These are phyloP conservation scores for Alitta virens DNA, from an alignment of 2,888 invertebrate species.

Conservation along the genomic window DNA sequence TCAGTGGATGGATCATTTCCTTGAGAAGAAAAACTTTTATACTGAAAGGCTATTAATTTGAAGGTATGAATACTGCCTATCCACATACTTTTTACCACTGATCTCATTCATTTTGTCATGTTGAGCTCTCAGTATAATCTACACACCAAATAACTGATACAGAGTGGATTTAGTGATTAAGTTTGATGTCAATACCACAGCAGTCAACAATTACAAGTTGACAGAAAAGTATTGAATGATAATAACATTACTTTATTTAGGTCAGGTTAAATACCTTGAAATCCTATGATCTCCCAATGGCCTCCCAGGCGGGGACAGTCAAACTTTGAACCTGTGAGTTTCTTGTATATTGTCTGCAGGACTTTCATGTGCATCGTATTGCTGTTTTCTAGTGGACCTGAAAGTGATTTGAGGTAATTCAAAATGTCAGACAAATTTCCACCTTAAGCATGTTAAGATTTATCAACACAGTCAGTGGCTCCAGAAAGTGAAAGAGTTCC, in stretches of 20 bases:
- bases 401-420: background rate
- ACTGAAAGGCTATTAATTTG: too few species aligned
- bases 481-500: too few species aligned
- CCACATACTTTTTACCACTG: too few species aligned
- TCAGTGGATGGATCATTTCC: constrained; percentile 62
- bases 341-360: constrained; percentile 59
- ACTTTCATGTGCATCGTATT: constrained; percentile 56
- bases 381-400: constrained; percentile 57
- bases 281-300: constrained; percentile 64
- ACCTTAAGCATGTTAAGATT: too few species aligned
- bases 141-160: too few species aligned
- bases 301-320: constrained; percentile 59
- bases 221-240: background rate
- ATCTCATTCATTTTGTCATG: too few species aligned
- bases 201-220: background rate
- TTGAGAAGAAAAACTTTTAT: constrained; percentile 21
- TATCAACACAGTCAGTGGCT: too few species aligned
- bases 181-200: too few species aligned
- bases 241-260: background rate
- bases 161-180: too few species aligned
- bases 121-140: too few species aligned
- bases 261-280: constrained; percentile 56
- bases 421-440: too few species aligned
- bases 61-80: too few species aligned
- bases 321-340: constrained; percentile 56